phyloP scores from a whole-genome alignment of 1,140 invertebrate genomes.

The Antheraea mylitta region DNA sequence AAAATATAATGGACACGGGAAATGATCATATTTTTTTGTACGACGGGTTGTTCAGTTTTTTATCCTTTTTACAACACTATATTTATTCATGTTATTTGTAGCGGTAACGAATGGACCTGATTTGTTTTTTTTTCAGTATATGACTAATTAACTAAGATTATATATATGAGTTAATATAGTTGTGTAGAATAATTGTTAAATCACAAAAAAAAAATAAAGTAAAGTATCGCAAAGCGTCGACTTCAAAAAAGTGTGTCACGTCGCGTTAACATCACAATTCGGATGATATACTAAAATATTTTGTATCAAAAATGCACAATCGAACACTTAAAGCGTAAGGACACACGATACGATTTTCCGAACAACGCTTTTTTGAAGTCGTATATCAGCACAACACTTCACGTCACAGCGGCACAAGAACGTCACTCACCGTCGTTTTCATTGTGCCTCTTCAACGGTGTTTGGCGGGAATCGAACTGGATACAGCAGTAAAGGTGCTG shows the following conservation, averaged over 20 bases:
- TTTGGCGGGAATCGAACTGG: conserved; percentile 85
- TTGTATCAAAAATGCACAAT: conserved; percentile 27
- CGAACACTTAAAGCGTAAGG: conserved; percentile 34
- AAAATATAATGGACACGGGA: too few species aligned
- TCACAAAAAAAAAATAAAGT: neutral
- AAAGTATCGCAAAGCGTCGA: conserved; percentile 28
- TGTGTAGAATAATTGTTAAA: too few species aligned
- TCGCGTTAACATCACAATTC: conserved; percentile 22
- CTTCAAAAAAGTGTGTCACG: conserved; percentile 67
- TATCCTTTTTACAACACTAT: too few species aligned
- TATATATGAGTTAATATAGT: too few species aligned
- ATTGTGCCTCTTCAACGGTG: conserved; percentile 76
- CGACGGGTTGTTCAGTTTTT: too few species aligned
- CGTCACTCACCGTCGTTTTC: conserved; percentile 79
- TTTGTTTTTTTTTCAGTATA: too few species aligned
- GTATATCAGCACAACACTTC: conserved; percentile 49
- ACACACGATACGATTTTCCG: neutral
- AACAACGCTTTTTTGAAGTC: conserved; percentile 67
- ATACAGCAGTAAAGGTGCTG: conserved; percentile 80
- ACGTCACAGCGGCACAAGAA: conserved; percentile 27
- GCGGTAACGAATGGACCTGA: too few species aligned
- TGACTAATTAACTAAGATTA: too few species aligned
- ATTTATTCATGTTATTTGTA: too few species aligned
- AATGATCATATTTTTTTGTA: too few species aligned
- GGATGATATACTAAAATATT: too few species aligned